These are phyloP conservation scores for Acheta domesticus DNA, from an alignment of 2,888 invertebrate genomes.

Conservation along the genomic window DNA sequence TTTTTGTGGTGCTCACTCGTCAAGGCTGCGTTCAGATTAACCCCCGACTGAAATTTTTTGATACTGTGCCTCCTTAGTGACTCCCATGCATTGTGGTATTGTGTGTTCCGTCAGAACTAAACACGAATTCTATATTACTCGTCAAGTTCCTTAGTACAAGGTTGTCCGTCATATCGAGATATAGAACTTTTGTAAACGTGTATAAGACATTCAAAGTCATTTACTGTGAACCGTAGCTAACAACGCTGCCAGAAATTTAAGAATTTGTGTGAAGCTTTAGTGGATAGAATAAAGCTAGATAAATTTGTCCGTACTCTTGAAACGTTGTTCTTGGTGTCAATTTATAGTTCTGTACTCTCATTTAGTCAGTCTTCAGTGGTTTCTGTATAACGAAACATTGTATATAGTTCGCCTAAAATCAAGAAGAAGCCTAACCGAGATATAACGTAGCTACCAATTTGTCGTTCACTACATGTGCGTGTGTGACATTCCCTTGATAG, in stretches of 20 bases:
- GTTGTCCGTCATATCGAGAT: neutral
- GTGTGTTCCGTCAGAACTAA: neutral
- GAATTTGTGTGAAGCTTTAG: constrained; percentile 8
- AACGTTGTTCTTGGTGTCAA: constrained; percentile 1
- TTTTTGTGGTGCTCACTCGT: neutral
- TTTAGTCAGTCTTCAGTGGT: neutral
- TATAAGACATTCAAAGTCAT: neutral
- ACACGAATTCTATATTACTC: neutral
- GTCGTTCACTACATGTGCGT: neutral
- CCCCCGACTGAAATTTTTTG: neutral
- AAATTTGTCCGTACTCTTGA: neutral
- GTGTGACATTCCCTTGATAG: neutral
- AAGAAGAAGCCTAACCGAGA: neutral
- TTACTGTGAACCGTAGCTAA: neutral
- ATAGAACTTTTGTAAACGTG: neutral
- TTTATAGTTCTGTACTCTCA: neutral
- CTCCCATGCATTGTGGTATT: neutral
- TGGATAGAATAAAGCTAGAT: neutral
- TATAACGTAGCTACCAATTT: neutral
- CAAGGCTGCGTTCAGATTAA: neutral
- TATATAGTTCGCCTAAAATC: neutral
- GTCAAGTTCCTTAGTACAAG: neutral
- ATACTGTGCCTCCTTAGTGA: constrained; percentile 1
- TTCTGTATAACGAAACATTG: neutral
- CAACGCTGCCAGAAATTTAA: neutral